Conservation (phyloP, 37 sponge, comb jelly and placozoan species). For the Cliona cf. orientalis region DNA sequence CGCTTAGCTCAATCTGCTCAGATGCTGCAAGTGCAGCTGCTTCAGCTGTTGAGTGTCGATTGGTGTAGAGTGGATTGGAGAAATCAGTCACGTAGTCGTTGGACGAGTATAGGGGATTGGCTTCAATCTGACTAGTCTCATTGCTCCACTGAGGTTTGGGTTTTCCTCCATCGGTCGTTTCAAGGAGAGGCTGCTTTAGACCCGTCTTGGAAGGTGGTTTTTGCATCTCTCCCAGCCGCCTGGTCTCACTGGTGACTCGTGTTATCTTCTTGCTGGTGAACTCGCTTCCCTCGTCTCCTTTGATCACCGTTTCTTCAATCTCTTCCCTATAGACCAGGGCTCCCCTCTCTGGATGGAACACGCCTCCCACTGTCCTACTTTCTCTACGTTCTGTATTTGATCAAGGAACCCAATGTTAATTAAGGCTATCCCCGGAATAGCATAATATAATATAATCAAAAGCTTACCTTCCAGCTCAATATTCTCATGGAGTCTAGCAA, state of each 20-base stretch:
- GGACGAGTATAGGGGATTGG: constrained; percentile 73
- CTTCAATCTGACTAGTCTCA: constrained; percentile 32
- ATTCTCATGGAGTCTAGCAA: constrained; percentile 15
- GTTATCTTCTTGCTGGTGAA: constrained; percentile 61
- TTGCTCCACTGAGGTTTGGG: constrained; percentile 17
- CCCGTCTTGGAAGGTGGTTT: not conserved
- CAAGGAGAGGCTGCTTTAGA: not conserved
- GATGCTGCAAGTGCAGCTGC: not conserved
- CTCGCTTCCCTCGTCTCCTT: constrained; percentile 21
- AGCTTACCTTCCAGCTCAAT: too few relatives aligned
- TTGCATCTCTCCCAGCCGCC: constrained; percentile 59
- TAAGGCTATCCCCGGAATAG: too few relatives aligned
- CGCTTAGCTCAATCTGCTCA: constrained; percentile 13
- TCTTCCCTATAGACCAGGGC: constrained; percentile 62
- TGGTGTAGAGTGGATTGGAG: constrained; percentile 62
- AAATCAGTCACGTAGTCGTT: constrained; percentile 66
- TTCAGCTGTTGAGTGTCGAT: not conserved
- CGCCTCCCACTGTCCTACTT: too few relatives aligned
- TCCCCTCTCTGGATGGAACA: constrained; percentile 62
- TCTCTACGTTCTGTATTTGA: too few relatives aligned
- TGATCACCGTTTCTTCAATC: constrained; percentile 45
- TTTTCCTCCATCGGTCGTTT: constrained; percentile 2
- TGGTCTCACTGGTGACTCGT: constrained; percentile 60
- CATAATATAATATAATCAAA: too few relatives aligned
- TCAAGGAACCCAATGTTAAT: too few relatives aligned